Evolutionary conservation across 1,140 invertebrate genomes (phyloP), one percentile per base, ranked within the genome.

Genomic region (Popillia japonica): DNA sequence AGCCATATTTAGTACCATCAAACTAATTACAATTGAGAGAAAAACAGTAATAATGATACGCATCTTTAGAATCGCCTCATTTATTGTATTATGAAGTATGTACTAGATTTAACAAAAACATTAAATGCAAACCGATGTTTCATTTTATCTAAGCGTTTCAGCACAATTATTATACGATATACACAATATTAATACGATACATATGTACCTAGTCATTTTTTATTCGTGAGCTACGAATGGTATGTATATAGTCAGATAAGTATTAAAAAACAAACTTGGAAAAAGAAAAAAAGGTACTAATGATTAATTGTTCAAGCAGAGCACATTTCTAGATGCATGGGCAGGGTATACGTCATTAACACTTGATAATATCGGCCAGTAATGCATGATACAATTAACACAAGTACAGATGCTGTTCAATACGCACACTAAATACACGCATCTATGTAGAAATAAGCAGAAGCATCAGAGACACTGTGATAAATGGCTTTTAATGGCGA

Each of bases 321-420:
- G 7, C 61, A 34, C 20, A 68, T 34, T 8, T 68, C 61, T 22
- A 68, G 61, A 68, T 68, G 61, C 27, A 68, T 64, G 59, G 8
- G 4, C 59, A 20, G n/a, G 8, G 1, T 68, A 27, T 14, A 22
- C 27, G 61, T 27, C 22, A 68, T 68, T 22, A 68, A 4, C 61
- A 68, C 27, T 68, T 68, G 61, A 68, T 68, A 68, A 22, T 64
- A 64, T 68, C 61, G 61, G 17, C 22, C 22, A 11, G 61, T 68
- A 68, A 68, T 68, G 61, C 61, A 22, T 68, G 61, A 68, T 68
- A 68, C 61, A 68, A 68, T 68, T 68, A 68, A 68, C 61, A 68
- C 22, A 68, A 64, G 22, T 68, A 27, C 27, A 22, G 22, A 23
- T 68, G 22, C 14, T 11, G 3, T 22, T n/a, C 0, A 34, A 68